These are phyloP conservation scores for Recurvirostra avosetta DNA, from an alignment of 2,113 vertebrate genomes.

Conservation along the genomic window DNA sequence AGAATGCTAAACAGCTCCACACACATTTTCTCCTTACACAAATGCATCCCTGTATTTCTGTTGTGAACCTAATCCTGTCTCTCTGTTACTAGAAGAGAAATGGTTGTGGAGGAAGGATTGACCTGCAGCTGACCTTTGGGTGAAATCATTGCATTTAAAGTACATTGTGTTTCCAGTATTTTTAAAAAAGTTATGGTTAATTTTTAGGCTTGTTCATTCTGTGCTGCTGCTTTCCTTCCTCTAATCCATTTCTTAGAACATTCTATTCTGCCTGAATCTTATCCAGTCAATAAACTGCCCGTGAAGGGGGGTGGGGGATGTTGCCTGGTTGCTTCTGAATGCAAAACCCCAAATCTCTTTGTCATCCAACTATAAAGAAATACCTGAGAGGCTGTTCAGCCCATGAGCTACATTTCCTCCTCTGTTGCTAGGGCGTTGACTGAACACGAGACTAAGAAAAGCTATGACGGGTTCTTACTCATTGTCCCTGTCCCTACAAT, in stretches of 20 bases:
- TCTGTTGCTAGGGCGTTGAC: background rate
- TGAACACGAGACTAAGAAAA: background rate
- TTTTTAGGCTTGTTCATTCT: background rate
- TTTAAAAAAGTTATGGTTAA: background rate
- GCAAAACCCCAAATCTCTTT: background rate
- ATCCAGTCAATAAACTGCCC: background rate
- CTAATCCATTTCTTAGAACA: background rate
- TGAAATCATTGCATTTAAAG: background rate
- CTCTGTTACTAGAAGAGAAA: background rate
- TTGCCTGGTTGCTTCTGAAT: background rate
- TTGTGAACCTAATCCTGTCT: background rate
- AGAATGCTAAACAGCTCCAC: background rate
- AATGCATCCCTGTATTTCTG: background rate
- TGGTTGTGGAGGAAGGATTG: background rate
- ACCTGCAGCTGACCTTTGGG: background rate
- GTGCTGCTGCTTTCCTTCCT: background rate
- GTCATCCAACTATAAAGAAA: background rate
- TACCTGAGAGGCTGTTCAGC: background rate
- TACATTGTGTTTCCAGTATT: background rate
- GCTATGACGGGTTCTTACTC: rapidly evolving
- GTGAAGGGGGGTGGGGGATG: background rate
- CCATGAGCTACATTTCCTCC: background rate
- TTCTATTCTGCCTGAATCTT: background rate
- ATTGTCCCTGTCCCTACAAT: background rate
- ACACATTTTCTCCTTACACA: background rate